Percentiles rank a stretch among this genome's conserved stretches.
Evolutionary conservation across 1,140 invertebrate species (phyloP).

Genomic region (Meteorus sp.): DNA sequence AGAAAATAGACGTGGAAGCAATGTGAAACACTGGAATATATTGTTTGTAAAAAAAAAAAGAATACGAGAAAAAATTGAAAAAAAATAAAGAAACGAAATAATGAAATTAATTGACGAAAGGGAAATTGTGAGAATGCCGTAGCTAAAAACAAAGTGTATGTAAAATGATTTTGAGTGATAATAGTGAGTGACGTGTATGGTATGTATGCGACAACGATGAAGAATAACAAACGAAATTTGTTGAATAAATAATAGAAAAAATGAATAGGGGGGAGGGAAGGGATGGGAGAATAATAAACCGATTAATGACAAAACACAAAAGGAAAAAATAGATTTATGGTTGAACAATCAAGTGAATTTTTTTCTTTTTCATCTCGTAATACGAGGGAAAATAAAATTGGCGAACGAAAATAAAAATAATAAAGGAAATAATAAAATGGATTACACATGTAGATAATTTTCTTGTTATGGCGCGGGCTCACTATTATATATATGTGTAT

Average conservation of each 20-base stretch:
- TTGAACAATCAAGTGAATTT: constrained; percentile 10
- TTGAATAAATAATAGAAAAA: constrained; percentile 6
- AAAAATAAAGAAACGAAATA: constrained; percentile 12
- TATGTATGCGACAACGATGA: too few relatives aligned
- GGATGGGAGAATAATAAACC: background rate
- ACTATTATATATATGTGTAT: too few relatives aligned
- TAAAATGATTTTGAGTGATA: too few relatives aligned
- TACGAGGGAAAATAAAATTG: too few relatives aligned
- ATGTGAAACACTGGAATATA: background rate
- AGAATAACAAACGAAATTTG: too few relatives aligned
- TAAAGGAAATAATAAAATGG: constrained; percentile 8
- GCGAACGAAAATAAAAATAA: background rate
- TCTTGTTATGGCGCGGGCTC: constrained; percentile 42
- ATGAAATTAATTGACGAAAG: too few relatives aligned
- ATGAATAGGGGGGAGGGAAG: too few relatives aligned
- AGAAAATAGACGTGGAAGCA: background rate
- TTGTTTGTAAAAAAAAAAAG: background rate
- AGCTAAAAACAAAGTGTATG: too few relatives aligned
- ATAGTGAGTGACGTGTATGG: too few relatives aligned
- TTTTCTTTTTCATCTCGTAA: too few relatives aligned
- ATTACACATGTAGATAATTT: constrained; percentile 46
- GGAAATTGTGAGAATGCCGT: too few relatives aligned
- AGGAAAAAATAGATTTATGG: background rate
- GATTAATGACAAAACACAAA: background rate
- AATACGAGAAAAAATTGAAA: constrained; percentile 1